These are phyloP conservation scores for Stercorarius parasiticus DNA, from an alignment of 2,113 vertebrate genomes.

Conservation along the genomic window DNA sequence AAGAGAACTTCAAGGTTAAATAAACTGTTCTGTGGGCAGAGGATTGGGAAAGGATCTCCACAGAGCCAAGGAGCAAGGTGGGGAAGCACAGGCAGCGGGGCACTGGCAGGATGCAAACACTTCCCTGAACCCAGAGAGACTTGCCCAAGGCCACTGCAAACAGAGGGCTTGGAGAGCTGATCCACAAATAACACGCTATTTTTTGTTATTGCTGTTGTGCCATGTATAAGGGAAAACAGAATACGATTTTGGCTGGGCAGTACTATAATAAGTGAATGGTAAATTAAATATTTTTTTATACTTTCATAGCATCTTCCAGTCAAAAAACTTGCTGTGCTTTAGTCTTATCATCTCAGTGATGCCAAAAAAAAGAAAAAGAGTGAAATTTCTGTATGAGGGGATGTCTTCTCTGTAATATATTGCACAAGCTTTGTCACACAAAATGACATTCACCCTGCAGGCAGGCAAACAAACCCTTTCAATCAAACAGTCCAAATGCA, in stretches of 20 bases:
- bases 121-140: not conserved
- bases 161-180: not conserved
- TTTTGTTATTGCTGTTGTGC: not conserved
- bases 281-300: not conserved
- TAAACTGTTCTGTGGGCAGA: not conserved
- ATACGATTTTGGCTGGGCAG: not conserved
- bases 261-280: not conserved
- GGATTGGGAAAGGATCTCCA: not conserved
- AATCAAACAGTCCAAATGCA: not conserved
- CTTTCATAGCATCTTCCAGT: not conserved
- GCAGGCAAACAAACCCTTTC: not conserved
- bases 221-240: not conserved
- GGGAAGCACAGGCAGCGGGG: not conserved
- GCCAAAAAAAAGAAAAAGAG: not conserved
- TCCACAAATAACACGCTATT: not conserved
- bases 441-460: not conserved
- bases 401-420: not conserved
- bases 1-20: conserved; percentile 68
- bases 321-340: not conserved
- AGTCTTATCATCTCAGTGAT: not conserved
- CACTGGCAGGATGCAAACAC: not conserved
- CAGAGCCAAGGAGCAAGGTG: not conserved
- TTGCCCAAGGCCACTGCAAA: not conserved
- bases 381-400: not conserved
- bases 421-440: not conserved